Conservation (phyloP, 37 sponge, comb jelly and placozoan genomes). For the Spongia lamella region DNA sequence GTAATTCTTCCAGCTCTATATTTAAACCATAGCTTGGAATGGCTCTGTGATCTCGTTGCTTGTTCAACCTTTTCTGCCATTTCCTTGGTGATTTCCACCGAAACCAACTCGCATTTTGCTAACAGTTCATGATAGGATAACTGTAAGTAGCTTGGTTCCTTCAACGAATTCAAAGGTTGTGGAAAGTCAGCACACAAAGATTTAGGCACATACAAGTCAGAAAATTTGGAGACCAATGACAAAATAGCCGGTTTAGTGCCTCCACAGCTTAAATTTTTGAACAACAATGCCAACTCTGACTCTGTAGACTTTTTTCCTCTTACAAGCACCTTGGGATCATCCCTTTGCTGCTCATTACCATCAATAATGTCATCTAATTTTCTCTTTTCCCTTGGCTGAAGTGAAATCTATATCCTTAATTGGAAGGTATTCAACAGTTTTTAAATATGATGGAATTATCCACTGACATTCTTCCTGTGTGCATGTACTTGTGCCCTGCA, state of each 20-base stretch:
- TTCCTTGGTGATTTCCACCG: slow-evolving; percentile 6
- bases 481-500: slow-evolving; percentile 3
- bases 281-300: neutral
- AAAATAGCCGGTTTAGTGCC: slow-evolving; percentile 29
- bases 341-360: neutral
- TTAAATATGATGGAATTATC: too few relatives aligned
- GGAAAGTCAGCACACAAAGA: neutral
- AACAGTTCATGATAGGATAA: slow-evolving; percentile 1
- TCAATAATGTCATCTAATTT: slow-evolving; percentile 11
- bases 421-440: too few relatives aligned
- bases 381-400: slow-evolving; percentile 11
- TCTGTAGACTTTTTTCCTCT: neutral
- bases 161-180: neutral
- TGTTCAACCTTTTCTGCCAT: slow-evolving; percentile 1
- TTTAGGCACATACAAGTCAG: slow-evolving; percentile 13
- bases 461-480: too few relatives aligned
- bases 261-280: neutral
- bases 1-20: slow-evolving; percentile 62
- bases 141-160: neutral
- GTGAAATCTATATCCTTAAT: slow-evolving; percentile 37
- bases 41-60: slow-evolving; percentile 48
- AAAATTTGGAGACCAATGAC: slow-evolving; percentile 14
- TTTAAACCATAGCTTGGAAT: slow-evolving; percentile 45
- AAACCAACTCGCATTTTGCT: slow-evolving; percentile 2
- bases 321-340: neutral